Base-by-base conservation (phyloP, 2,888 invertebrate genomes). In the Neoaliturus tenellus region DNA sequence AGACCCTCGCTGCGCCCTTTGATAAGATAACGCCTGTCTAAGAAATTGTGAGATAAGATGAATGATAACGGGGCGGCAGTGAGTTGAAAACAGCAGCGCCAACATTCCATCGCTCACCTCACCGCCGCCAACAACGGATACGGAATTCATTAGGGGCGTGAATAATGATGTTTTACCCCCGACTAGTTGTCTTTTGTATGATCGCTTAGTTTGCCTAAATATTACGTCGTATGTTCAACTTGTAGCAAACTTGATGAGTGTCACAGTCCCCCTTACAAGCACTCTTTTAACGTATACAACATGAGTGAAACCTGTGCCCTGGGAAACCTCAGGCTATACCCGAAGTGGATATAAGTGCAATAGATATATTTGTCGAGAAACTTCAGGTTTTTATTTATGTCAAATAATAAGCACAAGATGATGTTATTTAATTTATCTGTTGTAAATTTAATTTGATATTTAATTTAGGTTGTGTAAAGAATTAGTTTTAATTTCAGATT, bases 1-100 rank as follows among this genome's bases (percentile, higher is more conserved):
- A 75, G 71, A 69, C 35, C 23, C 58, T 35, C 84, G 51, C 67
- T 28, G 58, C 67, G 17, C 62, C 69, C 71, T 80, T 69, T 84
- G 78, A 84, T 84, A 75, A 58, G 81, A 81, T 84, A 84, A 84
- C 84, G 81, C 84, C 33, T 84, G 75, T 78, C 71, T 73, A 84
- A 80, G 73, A 82, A 81, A 81, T 51, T 75, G 41, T 41, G 83
- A 73, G 83, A 83, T 83, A 83, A 83, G 83, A 83, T 83, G 78
- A 78, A 83, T 83, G 83, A 78, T 78, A 78, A 35, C 39, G 71
- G 8, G 23, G 41, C 39, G 71, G 8, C 39, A 20, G 23, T 28
- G 75, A 20, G 55, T 55, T 78, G 78, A 33, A 78, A 78, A 78
- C 78, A 48, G 33, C 75, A 41, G 28, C 31, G 75, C 41, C 73